phyloP scores from a whole-genome alignment of 2,888 invertebrate genomes.

The Rhyacophila evoluta region DNA sequence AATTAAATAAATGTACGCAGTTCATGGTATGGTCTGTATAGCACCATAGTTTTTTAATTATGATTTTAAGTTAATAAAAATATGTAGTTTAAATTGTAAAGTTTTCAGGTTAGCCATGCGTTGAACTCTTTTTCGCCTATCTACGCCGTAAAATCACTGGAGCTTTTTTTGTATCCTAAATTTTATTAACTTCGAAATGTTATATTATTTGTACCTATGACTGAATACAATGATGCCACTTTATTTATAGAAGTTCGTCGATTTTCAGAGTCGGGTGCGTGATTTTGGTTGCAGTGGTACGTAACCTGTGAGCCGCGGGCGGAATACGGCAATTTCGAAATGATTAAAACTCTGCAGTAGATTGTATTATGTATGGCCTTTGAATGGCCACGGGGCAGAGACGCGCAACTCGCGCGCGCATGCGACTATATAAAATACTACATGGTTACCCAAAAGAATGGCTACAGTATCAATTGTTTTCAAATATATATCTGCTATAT shows the following conservation, averaged over 20 bases:
- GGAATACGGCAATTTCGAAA: constrained; percentile 46
- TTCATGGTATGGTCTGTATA: too few species aligned
- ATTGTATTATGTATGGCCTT: constrained; percentile 40
- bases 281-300: constrained; percentile 42
- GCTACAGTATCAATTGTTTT: too few species aligned
- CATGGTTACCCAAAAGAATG: neutral
- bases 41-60: too few species aligned
- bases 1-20: too few species aligned
- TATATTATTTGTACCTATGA: neutral
- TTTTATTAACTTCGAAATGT: neutral
- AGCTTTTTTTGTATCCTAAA: neutral
- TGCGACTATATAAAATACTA: neutral
- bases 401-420: constrained; percentile 21
- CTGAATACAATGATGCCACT: neutral
- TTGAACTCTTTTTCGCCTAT: neutral
- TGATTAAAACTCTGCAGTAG: constrained; percentile 48
- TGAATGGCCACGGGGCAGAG: neutral
- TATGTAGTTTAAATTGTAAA: too few species aligned
- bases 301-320: constrained; percentile 40
- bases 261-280: neutral
- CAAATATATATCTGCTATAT: neutral
- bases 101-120: neutral
- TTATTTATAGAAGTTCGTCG: neutral
- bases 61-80: too few species aligned
- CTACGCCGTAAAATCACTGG: constrained; percentile 19